Conservation (phyloP, 2,888 invertebrate genomes). For the Nowickia ferox region DNA sequence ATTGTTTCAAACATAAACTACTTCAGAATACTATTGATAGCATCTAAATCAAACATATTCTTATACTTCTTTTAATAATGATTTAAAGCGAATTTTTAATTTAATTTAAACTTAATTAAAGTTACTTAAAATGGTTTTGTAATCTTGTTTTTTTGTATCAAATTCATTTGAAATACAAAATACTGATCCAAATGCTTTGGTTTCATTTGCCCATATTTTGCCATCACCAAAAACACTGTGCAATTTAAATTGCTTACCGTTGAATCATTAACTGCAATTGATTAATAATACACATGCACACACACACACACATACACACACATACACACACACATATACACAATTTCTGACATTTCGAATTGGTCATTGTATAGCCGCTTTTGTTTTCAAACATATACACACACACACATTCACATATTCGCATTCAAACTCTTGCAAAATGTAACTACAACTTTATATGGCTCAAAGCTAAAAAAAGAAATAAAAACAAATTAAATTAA, state of each 20-base stretch:
- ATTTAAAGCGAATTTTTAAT: no score
- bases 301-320: neutral
- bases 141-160: neutral
- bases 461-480: neutral
- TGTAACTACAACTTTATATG: constrained; percentile 29
- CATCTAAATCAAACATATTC: no score
- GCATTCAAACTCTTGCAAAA: constrained; percentile 3
- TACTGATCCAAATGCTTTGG: neutral
- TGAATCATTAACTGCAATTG: constrained; percentile 46
- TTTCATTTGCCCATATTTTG: constrained; percentile 12
- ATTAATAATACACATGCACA: constrained; percentile 4
- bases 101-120: constrained; percentile 1
- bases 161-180: neutral
- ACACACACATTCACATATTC: constrained; percentile 5
- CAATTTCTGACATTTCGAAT: neutral
- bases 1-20: no score
- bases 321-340: neutral
- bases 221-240: constrained; percentile 6
- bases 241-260: constrained; percentile 32
- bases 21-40: no score
- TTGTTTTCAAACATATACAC: constrained; percentile 19
- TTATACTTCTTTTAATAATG: no score
- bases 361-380: constrained; percentile 52
- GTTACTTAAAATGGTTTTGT: neutral
- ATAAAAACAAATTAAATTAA: neutral